Evolutionary conservation across 2,888 invertebrate species (phyloP).

Genomic region (Antheraea assamensis): DNA sequence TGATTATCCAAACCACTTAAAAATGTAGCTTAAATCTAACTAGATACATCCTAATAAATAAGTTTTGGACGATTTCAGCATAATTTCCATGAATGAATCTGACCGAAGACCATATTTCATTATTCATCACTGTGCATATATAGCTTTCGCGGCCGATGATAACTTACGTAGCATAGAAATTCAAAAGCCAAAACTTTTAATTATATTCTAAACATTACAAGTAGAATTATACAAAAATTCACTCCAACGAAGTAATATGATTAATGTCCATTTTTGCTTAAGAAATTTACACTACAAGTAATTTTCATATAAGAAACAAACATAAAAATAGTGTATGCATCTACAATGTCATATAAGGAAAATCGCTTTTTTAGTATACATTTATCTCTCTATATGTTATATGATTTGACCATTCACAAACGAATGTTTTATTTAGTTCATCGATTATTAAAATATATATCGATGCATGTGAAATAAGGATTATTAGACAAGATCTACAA

Average conservation of each 20-base stretch:
- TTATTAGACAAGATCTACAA: background rate
- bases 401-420: slow-evolving; percentile 1
- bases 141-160: slow-evolving; percentile 17
- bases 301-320: slow-evolving; percentile 53
- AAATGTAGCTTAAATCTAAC: slow-evolving; percentile 63
- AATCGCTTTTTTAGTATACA: background rate
- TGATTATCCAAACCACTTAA: slow-evolving; percentile 75
- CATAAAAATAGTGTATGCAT: slow-evolving; percentile 48
- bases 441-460: background rate
- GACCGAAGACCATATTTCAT: slow-evolving; percentile 16
- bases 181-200: slow-evolving; percentile 53
- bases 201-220: slow-evolving; percentile 49
- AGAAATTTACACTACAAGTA: slow-evolving; percentile 80
- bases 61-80: slow-evolving; percentile 68
- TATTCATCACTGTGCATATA: slow-evolving; percentile 11
- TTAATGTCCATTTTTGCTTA: slow-evolving; percentile 80
- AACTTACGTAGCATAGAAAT: slow-evolving; percentile 36
- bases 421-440: background rate
- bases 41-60: slow-evolving; percentile 39
- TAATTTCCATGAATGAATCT: slow-evolving; percentile 19
- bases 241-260: slow-evolving; percentile 47
- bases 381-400: background rate
- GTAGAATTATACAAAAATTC: slow-evolving; percentile 52
- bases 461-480: background rate
- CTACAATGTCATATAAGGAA: slow-evolving; percentile 9